These are phyloP conservation scores for Onychomys leucogaster DNA, from an alignment of 2,797 vertebrate genomes.

Conservation along the genomic window DNA sequence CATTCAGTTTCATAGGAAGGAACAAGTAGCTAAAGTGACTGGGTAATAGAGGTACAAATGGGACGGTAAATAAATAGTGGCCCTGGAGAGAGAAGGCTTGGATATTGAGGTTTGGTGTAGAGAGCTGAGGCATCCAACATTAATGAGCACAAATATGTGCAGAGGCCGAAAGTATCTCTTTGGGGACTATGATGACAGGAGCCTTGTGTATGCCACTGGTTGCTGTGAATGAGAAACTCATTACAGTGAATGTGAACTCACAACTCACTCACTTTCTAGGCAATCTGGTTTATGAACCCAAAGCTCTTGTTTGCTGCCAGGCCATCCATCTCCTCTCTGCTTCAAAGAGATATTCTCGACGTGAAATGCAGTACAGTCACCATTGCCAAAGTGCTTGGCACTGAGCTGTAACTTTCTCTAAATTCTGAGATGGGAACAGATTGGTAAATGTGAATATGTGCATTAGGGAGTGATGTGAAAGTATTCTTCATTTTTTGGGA, in stretches of 20 bases:
- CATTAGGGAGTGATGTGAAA: not conserved
- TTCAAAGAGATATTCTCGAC: not conserved
- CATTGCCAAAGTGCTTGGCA: slow-evolving; percentile 14
- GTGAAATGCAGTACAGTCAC: not conserved
- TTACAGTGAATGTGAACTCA: slow-evolving; percentile 48
- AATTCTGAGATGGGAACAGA: not conserved
- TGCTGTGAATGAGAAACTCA: slow-evolving; percentile 51
- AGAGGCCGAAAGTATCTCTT: slow-evolving; percentile 8
- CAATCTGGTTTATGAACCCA: slow-evolving; percentile 19
- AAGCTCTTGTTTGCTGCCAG: slow-evolving; percentile 7
- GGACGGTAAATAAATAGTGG: not conserved
- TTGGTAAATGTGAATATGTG: not conserved
- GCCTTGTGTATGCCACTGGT: slow-evolving; percentile 30
- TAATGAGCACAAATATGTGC: slow-evolving; percentile 35
- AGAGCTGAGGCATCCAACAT: not conserved
- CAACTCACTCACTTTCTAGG: not conserved
- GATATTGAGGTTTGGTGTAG: not conserved
- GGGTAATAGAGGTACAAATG: not conserved
- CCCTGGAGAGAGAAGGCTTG: not conserved
- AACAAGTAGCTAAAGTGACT: not conserved
- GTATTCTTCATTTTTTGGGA: rapidly evolving
- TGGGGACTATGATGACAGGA: not conserved
- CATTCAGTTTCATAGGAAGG: not conserved
- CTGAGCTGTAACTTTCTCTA: not conserved
- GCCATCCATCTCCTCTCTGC: not conserved